Evolutionary conservation across 2,797 vertebrate genomes (phyloP).

Genomic region (Heteromormyrus szaboi): DNA sequence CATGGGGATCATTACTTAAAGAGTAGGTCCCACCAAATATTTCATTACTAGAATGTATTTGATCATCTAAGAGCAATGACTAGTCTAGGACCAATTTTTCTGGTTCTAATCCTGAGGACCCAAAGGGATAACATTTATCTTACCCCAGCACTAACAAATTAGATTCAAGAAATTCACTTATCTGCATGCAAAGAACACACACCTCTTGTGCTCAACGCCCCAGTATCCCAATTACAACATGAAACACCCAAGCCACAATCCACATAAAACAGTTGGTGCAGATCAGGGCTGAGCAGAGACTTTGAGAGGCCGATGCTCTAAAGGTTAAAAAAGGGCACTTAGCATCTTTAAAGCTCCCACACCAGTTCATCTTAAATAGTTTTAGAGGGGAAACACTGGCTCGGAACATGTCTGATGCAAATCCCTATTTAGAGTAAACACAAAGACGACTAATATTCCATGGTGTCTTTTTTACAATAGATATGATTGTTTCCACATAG

Average conservation of each 20-base stretch:
- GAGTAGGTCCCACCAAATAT: background rate
- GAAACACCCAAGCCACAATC: background rate
- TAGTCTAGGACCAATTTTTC: background rate
- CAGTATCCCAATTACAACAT: background rate
- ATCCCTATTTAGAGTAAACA: background rate
- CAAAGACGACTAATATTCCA: background rate
- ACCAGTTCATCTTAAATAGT: background rate
- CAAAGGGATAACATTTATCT: background rate
- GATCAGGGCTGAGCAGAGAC: background rate
- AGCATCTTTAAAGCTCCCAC: background rate
- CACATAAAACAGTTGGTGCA: background rate
- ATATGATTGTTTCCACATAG: background rate
- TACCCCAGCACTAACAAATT: background rate
- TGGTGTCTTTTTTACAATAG: background rate
- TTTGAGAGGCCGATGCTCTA: background rate
- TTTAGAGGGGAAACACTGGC: background rate
- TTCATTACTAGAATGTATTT: background rate
- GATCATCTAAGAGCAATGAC: background rate
- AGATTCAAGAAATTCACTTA: background rate
- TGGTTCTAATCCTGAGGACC: background rate
- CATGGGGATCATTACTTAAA: background rate
- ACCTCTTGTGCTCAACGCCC: background rate
- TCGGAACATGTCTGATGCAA: background rate
- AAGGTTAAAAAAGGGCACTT: background rate
- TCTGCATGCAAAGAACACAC: background rate